These are phyloP conservation scores for Dinothrombium tinctorium DNA, from an alignment of 1,140 invertebrate genomes.

Conservation along the genomic window DNA sequence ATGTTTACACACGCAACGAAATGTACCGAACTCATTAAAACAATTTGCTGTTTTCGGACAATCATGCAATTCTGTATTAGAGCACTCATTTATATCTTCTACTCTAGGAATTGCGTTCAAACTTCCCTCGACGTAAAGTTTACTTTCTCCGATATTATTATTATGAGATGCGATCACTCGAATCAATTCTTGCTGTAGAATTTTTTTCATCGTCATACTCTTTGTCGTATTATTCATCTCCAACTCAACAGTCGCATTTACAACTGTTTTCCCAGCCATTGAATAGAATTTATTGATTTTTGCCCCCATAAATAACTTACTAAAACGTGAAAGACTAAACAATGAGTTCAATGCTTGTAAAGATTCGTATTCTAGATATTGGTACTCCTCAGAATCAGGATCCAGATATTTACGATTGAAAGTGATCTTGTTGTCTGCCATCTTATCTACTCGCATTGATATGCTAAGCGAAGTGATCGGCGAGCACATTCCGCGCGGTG, in stretches of 20 bases:
- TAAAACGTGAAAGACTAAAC: conserved; percentile 37
- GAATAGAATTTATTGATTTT: conserved; percentile 55
- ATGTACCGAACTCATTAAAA: conserved; percentile 68
- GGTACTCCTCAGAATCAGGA: conserved; percentile 49
- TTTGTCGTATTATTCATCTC: conserved; percentile 40
- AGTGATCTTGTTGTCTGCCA: conserved; percentile 43
- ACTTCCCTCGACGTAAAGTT: conserved; percentile 51
- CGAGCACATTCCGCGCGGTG: conserved; percentile 4
- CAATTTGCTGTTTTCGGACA: conserved; percentile 61
- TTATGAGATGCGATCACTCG: conserved; percentile 51
- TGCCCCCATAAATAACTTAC: conserved; percentile 53
- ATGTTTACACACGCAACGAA: conserved; percentile 51
- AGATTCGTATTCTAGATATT: conserved; percentile 54
- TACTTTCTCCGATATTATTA: conserved; percentile 62
- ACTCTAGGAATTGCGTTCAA: conserved; percentile 44
- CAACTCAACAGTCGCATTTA: conserved; percentile 53
- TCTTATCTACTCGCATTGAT: conserved; percentile 50
- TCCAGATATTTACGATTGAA: conserved; percentile 49
- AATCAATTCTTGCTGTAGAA: conserved; percentile 55
- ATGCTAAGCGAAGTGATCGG: conserved; percentile 34
- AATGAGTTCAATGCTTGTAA: conserved; percentile 44
- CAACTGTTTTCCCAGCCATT: conserved; percentile 34
- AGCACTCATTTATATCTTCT: conserved; percentile 69
- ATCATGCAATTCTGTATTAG: conserved; percentile 59
- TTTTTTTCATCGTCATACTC: conserved; percentile 31